Conservation (phyloP, 2,888 invertebrate genomes). For the Archips crataeganus region DNA sequence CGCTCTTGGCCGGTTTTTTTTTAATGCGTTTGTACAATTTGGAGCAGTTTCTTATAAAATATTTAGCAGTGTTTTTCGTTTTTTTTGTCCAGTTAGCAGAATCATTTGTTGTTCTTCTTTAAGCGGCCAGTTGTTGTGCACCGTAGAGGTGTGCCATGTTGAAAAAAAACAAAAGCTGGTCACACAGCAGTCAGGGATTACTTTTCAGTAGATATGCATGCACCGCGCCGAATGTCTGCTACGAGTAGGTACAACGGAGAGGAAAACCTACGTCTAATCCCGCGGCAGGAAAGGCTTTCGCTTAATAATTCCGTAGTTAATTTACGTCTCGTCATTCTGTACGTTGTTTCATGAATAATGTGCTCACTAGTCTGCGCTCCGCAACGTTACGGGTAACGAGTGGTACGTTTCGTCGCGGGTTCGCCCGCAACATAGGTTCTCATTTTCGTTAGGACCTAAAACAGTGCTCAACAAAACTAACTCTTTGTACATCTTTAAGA, state of each 20-base stretch:
- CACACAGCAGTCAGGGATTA: no score
- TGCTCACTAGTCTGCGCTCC: constrained; percentile 34
- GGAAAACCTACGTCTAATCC: constrained; percentile 40
- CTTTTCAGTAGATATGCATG: background rate
- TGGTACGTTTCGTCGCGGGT: constrained; percentile 13
- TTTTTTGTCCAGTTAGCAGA: no score
- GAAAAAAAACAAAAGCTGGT: no score
- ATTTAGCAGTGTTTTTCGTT: no score
- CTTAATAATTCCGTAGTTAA: constrained; percentile 43
- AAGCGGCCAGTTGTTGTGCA: no score
- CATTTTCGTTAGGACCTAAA: constrained; percentile 34
- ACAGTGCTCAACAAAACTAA: constrained; percentile 16
- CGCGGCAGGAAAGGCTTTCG: constrained; percentile 32
- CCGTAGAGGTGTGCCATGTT: no score
- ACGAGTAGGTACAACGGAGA: constrained; percentile 34
- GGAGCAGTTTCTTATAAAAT: no score
- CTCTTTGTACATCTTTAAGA: constrained; percentile 24
- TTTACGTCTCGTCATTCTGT: constrained; percentile 43
- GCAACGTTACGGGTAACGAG: constrained; percentile 32
- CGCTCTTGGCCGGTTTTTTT: no score
- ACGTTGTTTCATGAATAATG: constrained; percentile 43
- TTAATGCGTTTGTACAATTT: no score
- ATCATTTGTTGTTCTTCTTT: no score
- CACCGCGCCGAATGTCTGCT: constrained; percentile 20
- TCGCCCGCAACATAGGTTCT: constrained; percentile 28